Base-by-base conservation (phyloP, 2,113 vertebrate genomes). In the Aspiorhynchus laticeps region DNA sequence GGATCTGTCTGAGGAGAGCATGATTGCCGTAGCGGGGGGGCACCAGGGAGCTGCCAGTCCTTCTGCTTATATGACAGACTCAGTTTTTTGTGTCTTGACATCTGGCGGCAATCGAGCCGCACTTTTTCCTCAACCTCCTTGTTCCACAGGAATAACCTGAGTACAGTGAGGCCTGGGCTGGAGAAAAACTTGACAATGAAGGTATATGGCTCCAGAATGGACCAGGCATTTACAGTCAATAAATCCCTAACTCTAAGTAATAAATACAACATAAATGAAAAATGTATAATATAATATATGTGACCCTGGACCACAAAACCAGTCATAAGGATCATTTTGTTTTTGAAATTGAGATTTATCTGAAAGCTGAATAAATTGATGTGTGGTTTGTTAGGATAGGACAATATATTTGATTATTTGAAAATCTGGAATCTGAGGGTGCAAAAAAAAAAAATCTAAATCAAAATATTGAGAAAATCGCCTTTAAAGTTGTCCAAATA, bases 1-100 rank as follows among this genome's bases (percentile, higher is more conserved):
- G 12, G 43, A 69, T 86, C 38, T 56, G 78, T 48, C 33, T 83
- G 59, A 48, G 36, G 65, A 77, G 7, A 43, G 11, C 14, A 33
- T 75, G 56, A 48, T 63, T 80, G 71, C 69, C 8, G 2, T 78
- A 41, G 53, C 14, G 38, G 74, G 51, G 51, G 38, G 43, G 79
- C 38, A 77, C 46, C 31, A 51, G 76, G 81, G 48, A 56, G 33
- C 77, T 86, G 65, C 65, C 77, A 80, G 51, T 80, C 83, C n/a
- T 28, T 46, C 28, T 15, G 65, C 73, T 17, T 7, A 59, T 78
- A 81, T 84, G 86, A 81, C 79, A 51, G 77, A 82, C 71, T 24
- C 4, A 8, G 11, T 41, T 74, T 84, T 74, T 53, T 41, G 17
- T 80, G 77, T 79, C 85, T 85, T 81, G 76, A 85, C 86, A 59